Evolutionary conservation across 2,888 invertebrate genomes (phyloP).

Genomic region (Pseudoips prasinana): DNA sequence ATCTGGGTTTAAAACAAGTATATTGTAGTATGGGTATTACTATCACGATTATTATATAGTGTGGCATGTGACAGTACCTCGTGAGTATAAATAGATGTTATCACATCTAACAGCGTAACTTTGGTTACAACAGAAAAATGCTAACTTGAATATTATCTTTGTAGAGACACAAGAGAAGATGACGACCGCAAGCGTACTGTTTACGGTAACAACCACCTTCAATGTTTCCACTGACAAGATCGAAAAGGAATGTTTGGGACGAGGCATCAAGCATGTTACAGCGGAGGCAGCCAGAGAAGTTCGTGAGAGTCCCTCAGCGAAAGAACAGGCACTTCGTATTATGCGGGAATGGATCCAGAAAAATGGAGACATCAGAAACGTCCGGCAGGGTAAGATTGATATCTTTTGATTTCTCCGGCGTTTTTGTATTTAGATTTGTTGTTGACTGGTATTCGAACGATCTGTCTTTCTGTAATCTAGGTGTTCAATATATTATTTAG

Average conservation of each 20-base stretch:
- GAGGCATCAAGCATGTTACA: constrained; percentile 43
- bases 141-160: neutral
- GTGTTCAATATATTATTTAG: too few species aligned
- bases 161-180: constrained; percentile 36
- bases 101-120: too few species aligned
- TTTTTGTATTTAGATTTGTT: too few species aligned
- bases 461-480: too few species aligned
- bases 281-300: constrained; percentile 84
- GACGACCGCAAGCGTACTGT: constrained; percentile 67
- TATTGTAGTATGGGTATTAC: too few species aligned
- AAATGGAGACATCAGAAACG: constrained; percentile 86
- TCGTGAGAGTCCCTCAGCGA: constrained; percentile 85
- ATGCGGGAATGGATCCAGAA: constrained; percentile 87
- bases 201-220: constrained; percentile 67
- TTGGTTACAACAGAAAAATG: too few species aligned
- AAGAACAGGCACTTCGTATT: constrained; percentile 84
- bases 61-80: too few species aligned
- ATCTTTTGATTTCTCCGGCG: too few species aligned
- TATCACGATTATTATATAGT: too few species aligned
- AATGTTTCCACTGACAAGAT: constrained; percentile 53
- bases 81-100: too few species aligned
- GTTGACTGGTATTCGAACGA: too few species aligned
- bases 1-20: too few species aligned
- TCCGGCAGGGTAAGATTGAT: constrained; percentile 80
- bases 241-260: constrained; percentile 51